These are phyloP conservation scores for Manis javanica DNA, from an alignment of 2,797 vertebrate genomes.

Conservation along the genomic window DNA sequence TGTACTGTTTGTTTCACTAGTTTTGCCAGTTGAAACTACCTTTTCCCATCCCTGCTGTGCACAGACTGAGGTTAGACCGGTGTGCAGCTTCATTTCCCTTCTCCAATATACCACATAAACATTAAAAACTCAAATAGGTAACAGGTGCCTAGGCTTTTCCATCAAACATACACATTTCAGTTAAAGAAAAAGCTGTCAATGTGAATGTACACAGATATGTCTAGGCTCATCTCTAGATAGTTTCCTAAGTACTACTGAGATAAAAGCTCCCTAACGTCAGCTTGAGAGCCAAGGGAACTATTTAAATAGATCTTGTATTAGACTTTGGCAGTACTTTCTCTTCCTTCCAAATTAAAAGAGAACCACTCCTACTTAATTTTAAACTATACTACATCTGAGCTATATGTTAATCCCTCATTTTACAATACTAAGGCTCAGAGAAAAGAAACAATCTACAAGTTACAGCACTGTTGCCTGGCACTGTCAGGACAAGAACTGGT, in stretches of 20 bases:
- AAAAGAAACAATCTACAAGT: neutral
- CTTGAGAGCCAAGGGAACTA: neutral
- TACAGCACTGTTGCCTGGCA: neutral
- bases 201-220: neutral
- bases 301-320: neutral
- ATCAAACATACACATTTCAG: neutral
- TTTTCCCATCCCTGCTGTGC: neutral
- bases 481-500: neutral
- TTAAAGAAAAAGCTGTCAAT: neutral
- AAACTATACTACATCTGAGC: neutral
- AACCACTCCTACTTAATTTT: neutral
- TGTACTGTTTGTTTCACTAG: neutral
- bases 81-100: neutral
- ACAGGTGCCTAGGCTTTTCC: neutral
- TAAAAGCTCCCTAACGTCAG: neutral
- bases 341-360: constrained; percentile 47
- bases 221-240: neutral
- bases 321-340: neutral
- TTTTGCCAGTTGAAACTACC: neutral
- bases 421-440: neutral
- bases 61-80: neutral
- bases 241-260: neutral
- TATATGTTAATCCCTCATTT: neutral
- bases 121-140: neutral
- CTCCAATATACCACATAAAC: neutral